Base-by-base conservation (phyloP, 2,797 vertebrate species). In the Graptemys geographica region DNA sequence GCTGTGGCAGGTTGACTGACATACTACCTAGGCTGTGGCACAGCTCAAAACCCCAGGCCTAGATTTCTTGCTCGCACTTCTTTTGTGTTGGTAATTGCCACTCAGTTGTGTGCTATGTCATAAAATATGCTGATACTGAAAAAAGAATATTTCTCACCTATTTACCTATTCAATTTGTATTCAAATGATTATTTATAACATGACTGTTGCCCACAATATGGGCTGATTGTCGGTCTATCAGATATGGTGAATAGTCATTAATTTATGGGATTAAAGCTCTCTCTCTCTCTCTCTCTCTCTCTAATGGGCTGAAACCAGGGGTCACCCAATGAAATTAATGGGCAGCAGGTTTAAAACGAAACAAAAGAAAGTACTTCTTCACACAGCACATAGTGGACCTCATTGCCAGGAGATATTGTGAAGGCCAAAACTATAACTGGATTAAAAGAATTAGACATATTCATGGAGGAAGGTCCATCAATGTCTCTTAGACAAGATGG, bases 161-260 rank as follows among this genome's bases (percentile, higher is more conserved):
- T 82, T 49, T 56, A 72, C n/a, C 81, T 82, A 93, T 81, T 49
- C 81, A 41, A 31, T 87, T 51, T 21, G 44, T 53, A 28, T 57
- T 94, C 91, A 95, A 81, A 47, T 18, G 59, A 15, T 78, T 79
- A 47, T 83, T 96, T 91, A 91, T 96, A 97, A 89, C 96, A 88
- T 27, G 56, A 84, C 37, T 90, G 88, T 62, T 31, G n/a, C 93
- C 92, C 90, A 72, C 37, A 96, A 83, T 57, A 44, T 28, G 85
- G 28, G 94, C 13, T 59, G 33, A 65, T 49, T 90, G 88, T 84
- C 69, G 88, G 53, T 82, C 81, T 27, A 69, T 85, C 53, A 83
- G 47, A 4, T 21, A 80, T 62, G 51, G 56, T 76, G 87, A 95
- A 94, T 8, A 2, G 1, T 83, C 0, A 0, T 41, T 93, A 87